phyloP scores from a whole-genome alignment of 1,140 invertebrate genomes.

The Phortica variegata region DNA sequence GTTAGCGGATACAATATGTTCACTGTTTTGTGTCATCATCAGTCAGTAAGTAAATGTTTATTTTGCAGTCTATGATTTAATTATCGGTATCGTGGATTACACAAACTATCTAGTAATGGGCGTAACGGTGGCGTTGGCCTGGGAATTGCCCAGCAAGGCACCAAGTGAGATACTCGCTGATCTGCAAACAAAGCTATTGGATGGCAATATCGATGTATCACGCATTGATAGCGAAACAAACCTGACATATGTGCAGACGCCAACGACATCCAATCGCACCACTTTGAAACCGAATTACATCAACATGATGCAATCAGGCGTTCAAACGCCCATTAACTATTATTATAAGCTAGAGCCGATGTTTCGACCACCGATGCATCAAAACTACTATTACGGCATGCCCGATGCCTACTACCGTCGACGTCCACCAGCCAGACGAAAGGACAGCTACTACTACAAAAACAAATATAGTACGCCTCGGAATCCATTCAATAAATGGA shows the following conservation, averaged over 20 bases:
- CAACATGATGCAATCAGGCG: slow-evolving; percentile 14
- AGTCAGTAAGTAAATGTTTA: slow-evolving; percentile 8
- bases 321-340: slow-evolving; percentile 12
- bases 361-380: slow-evolving; percentile 43
- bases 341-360: slow-evolving; percentile 31
- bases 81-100: slow-evolving; percentile 48
- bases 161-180: slow-evolving; percentile 47
- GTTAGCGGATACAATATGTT: slow-evolving; percentile 27
- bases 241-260: slow-evolving; percentile 40
- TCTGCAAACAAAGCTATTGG: slow-evolving; percentile 32
- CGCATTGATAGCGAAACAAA: slow-evolving; percentile 45
- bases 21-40: neutral
- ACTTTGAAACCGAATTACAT: slow-evolving; percentile 36
- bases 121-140: slow-evolving; percentile 73
- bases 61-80: slow-evolving; percentile 41
- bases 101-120: slow-evolving; percentile 64
- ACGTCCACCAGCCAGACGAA: slow-evolving; percentile 15
- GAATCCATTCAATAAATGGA: slow-evolving; percentile 31
- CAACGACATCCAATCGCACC: neutral
- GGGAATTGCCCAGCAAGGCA: slow-evolving; percentile 68
- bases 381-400: slow-evolving; percentile 18
- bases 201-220: slow-evolving; percentile 38
- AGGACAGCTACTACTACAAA: slow-evolving; percentile 32
- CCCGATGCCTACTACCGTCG: slow-evolving; percentile 28
- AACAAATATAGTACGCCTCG: slow-evolving; percentile 9